Conservation (phyloP, 2,113 vertebrate species). For the Xenopus borealis region DNA sequence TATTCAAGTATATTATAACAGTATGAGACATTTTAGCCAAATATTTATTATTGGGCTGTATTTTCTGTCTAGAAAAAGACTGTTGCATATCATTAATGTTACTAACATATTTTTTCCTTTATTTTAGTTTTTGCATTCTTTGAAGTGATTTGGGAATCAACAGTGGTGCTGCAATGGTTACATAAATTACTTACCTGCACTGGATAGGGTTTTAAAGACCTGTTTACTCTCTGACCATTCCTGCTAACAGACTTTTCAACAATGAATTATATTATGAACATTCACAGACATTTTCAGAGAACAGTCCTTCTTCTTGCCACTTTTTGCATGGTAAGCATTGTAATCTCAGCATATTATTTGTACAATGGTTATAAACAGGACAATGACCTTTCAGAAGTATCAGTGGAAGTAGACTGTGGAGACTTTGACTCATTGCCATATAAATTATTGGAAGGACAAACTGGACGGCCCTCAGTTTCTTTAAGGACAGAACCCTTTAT, state of each 20-base stretch:
- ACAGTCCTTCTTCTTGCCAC: constrained; percentile 73
- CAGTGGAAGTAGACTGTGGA: constrained; percentile 64
- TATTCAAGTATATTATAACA: too few relatives aligned
- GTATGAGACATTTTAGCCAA: too few relatives aligned
- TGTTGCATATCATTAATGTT: background rate
- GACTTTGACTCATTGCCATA: constrained; percentile 57
- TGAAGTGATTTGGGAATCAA: constrained; percentile 54
- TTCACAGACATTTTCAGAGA: constrained; percentile 75
- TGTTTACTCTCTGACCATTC: constrained; percentile 55
- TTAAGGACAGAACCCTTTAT: constrained; percentile 64
- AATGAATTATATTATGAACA: constrained; percentile 74
- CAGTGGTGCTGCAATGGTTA: constrained; percentile 72
- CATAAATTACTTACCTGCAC: constrained; percentile 63
- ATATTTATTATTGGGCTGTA: too few relatives aligned
- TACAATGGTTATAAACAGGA: constrained; percentile 72
- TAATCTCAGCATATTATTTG: constrained; percentile 75
- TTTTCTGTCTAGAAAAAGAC: too few relatives aligned
- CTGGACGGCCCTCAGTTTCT: constrained; percentile 51
- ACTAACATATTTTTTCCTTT: constrained; percentile 43
- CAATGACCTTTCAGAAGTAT: constrained; percentile 63
- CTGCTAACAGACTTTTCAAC: constrained; percentile 53
- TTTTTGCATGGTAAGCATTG: constrained; percentile 74
- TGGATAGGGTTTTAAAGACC: constrained; percentile 52
- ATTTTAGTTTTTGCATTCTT: constrained; percentile 54
- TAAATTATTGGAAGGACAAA: constrained; percentile 59